A percentile compares a stretch with the other conserved stretches of the same genome.
Conservation (phyloP, 2,888 invertebrate genomes). For the Drosophila gaucha region DNA sequence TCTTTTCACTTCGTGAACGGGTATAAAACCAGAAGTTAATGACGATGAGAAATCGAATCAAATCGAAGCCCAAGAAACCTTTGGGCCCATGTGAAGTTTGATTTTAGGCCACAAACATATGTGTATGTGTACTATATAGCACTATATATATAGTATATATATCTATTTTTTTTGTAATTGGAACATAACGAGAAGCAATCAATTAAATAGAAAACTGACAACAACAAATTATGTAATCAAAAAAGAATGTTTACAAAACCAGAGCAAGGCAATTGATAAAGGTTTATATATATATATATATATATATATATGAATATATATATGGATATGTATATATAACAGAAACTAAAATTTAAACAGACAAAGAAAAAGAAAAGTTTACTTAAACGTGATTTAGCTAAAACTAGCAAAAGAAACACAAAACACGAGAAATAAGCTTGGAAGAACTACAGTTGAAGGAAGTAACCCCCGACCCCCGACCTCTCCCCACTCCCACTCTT, state of each 20-base stretch:
- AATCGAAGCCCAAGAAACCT: background rate
- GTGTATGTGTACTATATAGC: background rate
- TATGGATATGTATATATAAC: background rate
- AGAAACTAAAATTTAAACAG: background rate
- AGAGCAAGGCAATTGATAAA: slow-evolving; percentile 8
- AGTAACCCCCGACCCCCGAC: no score
- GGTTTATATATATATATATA: background rate
- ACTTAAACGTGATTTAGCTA: slow-evolving; percentile 16
- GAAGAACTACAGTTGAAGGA: no score
- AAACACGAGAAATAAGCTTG: background rate
- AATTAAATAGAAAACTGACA: slow-evolving; percentile 50
- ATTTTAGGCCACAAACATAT: background rate
- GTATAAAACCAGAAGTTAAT: background rate
- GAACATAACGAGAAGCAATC: slow-evolving; percentile 67
- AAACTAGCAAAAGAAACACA: background rate
- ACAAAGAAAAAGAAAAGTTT: slow-evolving; percentile 2
- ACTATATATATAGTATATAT: background rate
- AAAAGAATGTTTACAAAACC: slow-evolving; percentile 21
- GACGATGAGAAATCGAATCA: slow-evolving; percentile 12
- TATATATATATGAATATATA: background rate
- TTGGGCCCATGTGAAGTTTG: background rate
- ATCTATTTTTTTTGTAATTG: slow-evolving; percentile 1
- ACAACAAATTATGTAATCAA: slow-evolving; percentile 41
- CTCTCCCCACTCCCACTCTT: background rate
- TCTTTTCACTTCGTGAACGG: no score